phyloP scores from a whole-genome alignment of 2,797 vertebrate species.

The Galagoides demidoff region DNA sequence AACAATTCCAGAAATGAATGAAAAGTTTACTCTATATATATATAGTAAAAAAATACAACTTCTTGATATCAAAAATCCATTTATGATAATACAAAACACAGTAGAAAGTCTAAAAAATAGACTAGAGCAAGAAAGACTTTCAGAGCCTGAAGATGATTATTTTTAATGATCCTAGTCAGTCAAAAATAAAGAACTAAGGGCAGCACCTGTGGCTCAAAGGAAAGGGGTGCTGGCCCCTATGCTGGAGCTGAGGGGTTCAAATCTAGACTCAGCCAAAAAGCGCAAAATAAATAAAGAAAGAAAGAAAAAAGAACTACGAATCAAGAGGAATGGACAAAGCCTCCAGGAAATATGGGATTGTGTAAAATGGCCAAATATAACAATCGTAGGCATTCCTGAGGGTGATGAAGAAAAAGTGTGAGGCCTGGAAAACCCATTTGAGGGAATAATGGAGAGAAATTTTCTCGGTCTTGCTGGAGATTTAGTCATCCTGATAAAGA shows the following conservation, averaged over 20 bases:
- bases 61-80: background rate
- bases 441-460: background rate
- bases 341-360: background rate
- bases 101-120: background rate
- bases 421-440: background rate
- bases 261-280: too few relatives aligned
- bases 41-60: background rate
- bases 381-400: background rate
- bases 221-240: too few relatives aligned
- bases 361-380: background rate
- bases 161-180: too few relatives aligned
- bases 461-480: background rate
- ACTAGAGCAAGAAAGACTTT: background rate
- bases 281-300: too few relatives aligned
- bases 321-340: background rate
- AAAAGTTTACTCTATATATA: background rate
- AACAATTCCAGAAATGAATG: background rate
- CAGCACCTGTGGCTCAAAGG: too few relatives aligned
- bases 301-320: too few relatives aligned
- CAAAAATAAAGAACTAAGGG: too few relatives aligned
- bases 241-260: too few relatives aligned
- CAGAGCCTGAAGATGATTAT: background rate
- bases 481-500: background rate
- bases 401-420: background rate
- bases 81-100: background rate